Base-by-base conservation (phyloP, 2,797 vertebrate genomes). In the Aldrovandia affinis region DNA sequence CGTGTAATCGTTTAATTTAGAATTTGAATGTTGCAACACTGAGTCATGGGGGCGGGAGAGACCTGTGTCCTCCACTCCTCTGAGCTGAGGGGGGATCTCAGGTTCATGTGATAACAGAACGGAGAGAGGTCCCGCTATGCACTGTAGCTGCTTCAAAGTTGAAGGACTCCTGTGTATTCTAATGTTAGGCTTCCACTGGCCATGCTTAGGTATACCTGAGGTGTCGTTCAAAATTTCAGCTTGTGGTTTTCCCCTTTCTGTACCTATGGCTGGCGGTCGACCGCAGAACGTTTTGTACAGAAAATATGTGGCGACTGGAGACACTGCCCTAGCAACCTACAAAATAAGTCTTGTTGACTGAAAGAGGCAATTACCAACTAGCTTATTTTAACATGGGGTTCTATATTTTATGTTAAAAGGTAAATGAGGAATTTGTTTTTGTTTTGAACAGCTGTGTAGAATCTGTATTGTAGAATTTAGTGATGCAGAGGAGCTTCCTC, bases 1-100 rank as follows among this genome's bases (percentile, higher is more conserved):
- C 88, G 78, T 92, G 91, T 93, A 92, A 93, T 94, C 92, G 78
- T 92, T 94, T 92, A 91, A 93, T 93, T 94, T 92, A 86, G 84
- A 86, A 87, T 63, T 82, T 50, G 77, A 85, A 86, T 87, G 89
- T 86, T 85, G 83, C 83, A 82, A n/a, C 25, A 20, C 18, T 36
- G 14, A 73, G 42, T 42, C 39, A 73, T 20, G 42, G 39, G 5
- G 70, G 36, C 50, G 65, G 65, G 9, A 14, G 2, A 57, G 2
- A 57, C 9, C 55, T 57, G 55, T 14, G 2, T 7, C 55, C 10
- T 20, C 55, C 9, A 20, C 7, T 57, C 55, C 18, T 57, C 0
- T 20, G 55, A 68, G 30, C 63, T 68, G 30, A 33, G n/a, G 59
- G 6, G 25, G 59, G n/a, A 61, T n/a, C 59, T 61, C 59, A 61